Percentiles rank a stretch among this genome's conserved stretches.
Evolutionary conservation across 2,888 invertebrate species (phyloP).

Genomic region (Clunio marinus): DNA sequence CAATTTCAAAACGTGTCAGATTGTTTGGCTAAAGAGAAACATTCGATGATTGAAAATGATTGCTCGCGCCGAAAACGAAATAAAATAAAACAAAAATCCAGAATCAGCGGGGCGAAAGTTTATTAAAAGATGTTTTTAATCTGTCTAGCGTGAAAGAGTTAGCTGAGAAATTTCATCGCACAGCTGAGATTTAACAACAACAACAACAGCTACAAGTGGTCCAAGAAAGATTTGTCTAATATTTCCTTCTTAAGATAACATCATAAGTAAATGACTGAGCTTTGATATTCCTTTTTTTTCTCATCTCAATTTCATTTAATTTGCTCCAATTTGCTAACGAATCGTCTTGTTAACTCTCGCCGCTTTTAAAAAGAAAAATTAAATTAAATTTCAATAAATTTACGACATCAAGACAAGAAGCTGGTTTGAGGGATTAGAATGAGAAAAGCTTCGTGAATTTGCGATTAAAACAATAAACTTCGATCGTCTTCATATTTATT

Average conservation of each 20-base stretch:
- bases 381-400: slow-evolving; percentile 1
- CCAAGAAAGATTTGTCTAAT: slow-evolving; percentile 25
- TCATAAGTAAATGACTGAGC: slow-evolving; percentile 20
- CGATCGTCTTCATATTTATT: not conserved
- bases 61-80: slow-evolving; percentile 7
- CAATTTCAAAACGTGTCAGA: not conserved
- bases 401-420: slow-evolving; percentile 5
- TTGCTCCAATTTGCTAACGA: slow-evolving; percentile 14
- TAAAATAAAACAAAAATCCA: too few relatives aligned
- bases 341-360: too few relatives aligned
- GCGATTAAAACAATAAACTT: not conserved
- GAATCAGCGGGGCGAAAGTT: slow-evolving; percentile 17
- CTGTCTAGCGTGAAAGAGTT: not conserved
- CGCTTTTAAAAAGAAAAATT: too few relatives aligned
- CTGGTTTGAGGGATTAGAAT: not conserved
- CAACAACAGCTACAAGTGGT: not conserved
- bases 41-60: slow-evolving; percentile 18
- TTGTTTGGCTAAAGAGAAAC: not conserved
- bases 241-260: slow-evolving; percentile 25
- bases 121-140: not conserved
- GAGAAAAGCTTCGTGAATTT: slow-evolving; percentile 16
- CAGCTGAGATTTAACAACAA: not conserved
- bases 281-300: not conserved
- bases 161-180: not conserved
- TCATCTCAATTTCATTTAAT: slow-evolving; percentile 7